Base-by-base conservation (phyloP, 92 coral and sea anemone genomes). In the Porites rus region DNA sequence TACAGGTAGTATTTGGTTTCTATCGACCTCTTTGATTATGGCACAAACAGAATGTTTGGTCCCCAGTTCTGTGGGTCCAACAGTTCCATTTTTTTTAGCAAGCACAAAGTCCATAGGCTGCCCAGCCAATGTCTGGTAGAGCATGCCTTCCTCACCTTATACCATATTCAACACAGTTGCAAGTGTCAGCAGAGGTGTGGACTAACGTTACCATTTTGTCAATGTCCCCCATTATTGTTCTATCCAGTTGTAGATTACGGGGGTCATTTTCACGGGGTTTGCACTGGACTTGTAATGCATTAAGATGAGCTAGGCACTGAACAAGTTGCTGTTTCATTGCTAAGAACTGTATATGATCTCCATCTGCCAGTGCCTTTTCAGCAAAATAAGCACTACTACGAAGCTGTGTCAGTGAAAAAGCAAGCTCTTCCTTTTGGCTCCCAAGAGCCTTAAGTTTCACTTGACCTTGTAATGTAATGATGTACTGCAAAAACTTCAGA, bases 281-380 rank as follows among this genome's bases (percentile, higher is more conserved):
- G 12, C 76, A 14, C 25, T 85, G 75, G 53, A 65, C 20, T 1
- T 21, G 86, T 63, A 69, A 78, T 65, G 77, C 53, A 52, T 85
- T 64, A 6, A 90, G 87, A 3, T 85, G 78, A 6, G 65, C 8
- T 19, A 90, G 69, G 3, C 92, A 78, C 6, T 88, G 11, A 17
- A 89, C 38, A 2, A 88, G 82, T 74, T 88, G 87, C 14, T 79
- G 80, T 51, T 85, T 92, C 38, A 92, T 70, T 22, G 88, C 68
- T 71, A 93, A 72, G 31, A 90, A 28, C 74, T 90, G 85, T 2
- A 88, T 53, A 69, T 90, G 88, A 65, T 89, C 91, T 7, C 92
- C 92, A 76, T 90, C 88, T 7, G 69, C 70, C 10, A 87, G n/a
- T 1, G 93, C 84, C 60, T 78, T 88, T 51, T 86, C 79, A 8